Conservation (phyloP, 2,888 invertebrate genomes). For the Phorcus lineatus region DNA sequence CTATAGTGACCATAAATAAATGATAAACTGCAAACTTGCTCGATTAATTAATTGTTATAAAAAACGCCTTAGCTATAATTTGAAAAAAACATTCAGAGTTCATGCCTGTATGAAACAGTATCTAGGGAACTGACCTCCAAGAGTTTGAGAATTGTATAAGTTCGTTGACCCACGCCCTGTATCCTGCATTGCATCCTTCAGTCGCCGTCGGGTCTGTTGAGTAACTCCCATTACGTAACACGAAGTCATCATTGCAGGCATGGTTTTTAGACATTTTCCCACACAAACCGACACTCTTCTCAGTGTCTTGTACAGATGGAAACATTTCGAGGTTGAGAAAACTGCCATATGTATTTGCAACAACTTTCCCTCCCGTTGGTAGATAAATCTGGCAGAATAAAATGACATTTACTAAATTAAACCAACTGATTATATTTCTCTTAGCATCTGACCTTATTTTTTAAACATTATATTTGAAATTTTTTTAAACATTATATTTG, state of each 20-base stretch:
- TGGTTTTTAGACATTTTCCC: neutral
- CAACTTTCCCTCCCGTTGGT: neutral
- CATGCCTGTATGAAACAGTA: neutral
- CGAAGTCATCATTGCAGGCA: neutral
- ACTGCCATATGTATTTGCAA: neutral
- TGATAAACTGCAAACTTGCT: too few species aligned
- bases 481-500: too few species aligned
- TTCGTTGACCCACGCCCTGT: neutral
- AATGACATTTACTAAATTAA: too few species aligned
- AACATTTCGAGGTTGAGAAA: neutral
- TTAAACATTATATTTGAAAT: too few species aligned
- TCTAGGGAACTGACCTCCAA: neutral
- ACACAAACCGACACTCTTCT: neutral
- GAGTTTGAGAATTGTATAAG: neutral
- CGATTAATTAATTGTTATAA: too few species aligned
- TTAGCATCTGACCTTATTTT: too few species aligned
- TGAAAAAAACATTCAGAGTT: neutral
- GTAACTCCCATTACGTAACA: neutral
- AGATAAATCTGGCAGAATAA: neutral
- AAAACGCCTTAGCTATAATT: too few species aligned
- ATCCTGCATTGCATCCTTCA: neutral
- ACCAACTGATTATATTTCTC: too few species aligned
- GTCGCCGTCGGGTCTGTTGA: neutral
- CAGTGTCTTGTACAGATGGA: neutral
- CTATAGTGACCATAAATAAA: too few species aligned